A percentile compares a stretch with the other conserved stretches of the same genome.
phyloP scores from a whole-genome alignment of 2,113 vertebrate species.

The Ciconia maguari region DNA sequence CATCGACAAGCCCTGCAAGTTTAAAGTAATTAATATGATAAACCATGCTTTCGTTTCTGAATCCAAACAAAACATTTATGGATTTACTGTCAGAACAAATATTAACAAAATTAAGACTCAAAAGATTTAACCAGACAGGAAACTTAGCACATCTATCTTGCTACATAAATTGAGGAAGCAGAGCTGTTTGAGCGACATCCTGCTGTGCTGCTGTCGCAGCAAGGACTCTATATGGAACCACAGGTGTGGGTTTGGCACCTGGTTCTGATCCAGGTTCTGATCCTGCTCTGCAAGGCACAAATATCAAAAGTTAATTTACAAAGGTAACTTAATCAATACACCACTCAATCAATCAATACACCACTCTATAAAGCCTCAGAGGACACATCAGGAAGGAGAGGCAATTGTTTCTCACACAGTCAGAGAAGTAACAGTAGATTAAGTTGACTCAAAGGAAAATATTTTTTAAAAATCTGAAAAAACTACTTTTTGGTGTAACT shows the following conservation, averaged over 20 bases:
- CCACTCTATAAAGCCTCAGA: background rate
- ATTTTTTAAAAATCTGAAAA: background rate
- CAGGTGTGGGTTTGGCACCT: background rate
- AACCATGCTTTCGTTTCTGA: background rate
- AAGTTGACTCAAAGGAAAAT: background rate
- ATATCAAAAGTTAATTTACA: background rate
- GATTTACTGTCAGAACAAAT: background rate
- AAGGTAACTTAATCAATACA: background rate
- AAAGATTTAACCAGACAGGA: background rate
- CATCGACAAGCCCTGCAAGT: constrained; percentile 86
- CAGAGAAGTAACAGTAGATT: background rate
- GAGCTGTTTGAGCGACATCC: fast-evolving
- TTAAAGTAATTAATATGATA: background rate
- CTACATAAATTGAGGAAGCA: fast-evolving
- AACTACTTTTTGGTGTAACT: background rate
- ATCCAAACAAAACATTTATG: background rate
- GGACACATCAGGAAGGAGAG: background rate
- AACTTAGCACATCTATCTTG: background rate
- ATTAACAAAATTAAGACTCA: background rate
- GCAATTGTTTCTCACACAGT: background rate
- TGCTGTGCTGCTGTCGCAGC: background rate
- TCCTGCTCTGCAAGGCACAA: background rate
- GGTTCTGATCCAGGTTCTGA: background rate
- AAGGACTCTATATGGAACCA: background rate
- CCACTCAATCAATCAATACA: too few relatives aligned